Percentiles rank a stretch among this genome's conserved stretches.
These are phyloP conservation scores for Sapayoa aenigma DNA, from an alignment of 2,113 vertebrate species.

Conservation along the genomic window DNA sequence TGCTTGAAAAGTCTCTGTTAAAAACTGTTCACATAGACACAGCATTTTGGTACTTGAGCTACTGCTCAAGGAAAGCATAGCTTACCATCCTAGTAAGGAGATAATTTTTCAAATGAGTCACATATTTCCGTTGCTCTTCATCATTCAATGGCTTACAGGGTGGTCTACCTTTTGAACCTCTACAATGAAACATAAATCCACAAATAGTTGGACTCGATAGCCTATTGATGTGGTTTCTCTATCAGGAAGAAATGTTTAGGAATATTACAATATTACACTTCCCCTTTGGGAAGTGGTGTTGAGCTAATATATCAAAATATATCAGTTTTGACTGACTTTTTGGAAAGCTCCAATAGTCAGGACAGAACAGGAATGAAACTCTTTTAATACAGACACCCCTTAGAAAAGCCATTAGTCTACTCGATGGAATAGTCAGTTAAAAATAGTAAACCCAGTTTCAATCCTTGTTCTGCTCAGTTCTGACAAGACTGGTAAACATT, in stretches of 20 bases:
- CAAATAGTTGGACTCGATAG: not conserved
- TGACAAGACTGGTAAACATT: not conserved
- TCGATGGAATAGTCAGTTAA: not conserved
- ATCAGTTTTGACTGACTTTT: not conserved
- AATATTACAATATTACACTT: not conserved
- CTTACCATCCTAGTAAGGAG: not conserved
- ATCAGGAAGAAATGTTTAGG: not conserved
- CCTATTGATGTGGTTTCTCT: not conserved
- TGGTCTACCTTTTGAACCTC: not conserved
- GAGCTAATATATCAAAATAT: not conserved
- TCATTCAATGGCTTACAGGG: not conserved
- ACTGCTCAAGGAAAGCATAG: not conserved
- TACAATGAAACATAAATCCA: not conserved
- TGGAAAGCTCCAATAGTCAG: not conserved
- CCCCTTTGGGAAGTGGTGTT: not conserved
- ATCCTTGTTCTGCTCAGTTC: not conserved
- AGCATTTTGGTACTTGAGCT: not conserved
- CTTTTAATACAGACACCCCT: not conserved
- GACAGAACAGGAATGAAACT: not conserved
- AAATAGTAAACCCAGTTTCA: not conserved
- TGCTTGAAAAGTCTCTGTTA: not conserved
- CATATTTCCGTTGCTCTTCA: not conserved
- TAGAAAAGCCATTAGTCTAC: not conserved
- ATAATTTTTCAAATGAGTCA: not conserved
- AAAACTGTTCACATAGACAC: not conserved